Percentiles rank a stretch among this genome's conserved stretches.
phyloP scores from a whole-genome alignment of 1,140 invertebrate species.

The Sinonovacula constricta region DNA sequence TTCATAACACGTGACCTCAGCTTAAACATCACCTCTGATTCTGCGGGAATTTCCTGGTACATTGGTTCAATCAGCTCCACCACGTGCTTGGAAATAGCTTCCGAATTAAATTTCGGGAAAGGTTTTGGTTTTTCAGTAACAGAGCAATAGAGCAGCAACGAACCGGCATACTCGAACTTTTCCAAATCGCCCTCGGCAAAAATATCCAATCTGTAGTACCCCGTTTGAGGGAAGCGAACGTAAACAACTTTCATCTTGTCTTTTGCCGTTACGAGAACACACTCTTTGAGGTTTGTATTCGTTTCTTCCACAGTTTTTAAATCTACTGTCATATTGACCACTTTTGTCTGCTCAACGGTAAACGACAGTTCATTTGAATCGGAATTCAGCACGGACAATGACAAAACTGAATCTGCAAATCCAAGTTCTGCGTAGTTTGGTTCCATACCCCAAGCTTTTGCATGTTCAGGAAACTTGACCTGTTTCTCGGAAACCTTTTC shows the following conservation, averaged over 20 bases:
- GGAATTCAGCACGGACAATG: constrained; percentile 27
- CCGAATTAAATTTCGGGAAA: constrained; percentile 49
- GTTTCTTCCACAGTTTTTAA: constrained; percentile 22
- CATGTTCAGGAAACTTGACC: constrained; percentile 37
- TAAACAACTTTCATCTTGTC: constrained; percentile 13
- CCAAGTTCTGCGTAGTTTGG: constrained; percentile 46
- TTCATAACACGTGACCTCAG: constrained; percentile 17
- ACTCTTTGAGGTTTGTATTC: constrained; percentile 37
- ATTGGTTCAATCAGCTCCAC: constrained; percentile 32
- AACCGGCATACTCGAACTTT: constrained; percentile 45
- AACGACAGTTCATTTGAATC: constrained; percentile 28
- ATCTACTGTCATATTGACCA: constrained; percentile 20
- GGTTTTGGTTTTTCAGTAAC: not conserved
- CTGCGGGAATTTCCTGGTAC: constrained; percentile 35
- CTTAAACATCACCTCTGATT: constrained; percentile 24
- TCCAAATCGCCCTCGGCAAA: constrained; percentile 45
- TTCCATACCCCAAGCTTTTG: constrained; percentile 44
- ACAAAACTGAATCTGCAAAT: constrained; percentile 44
- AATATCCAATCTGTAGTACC: constrained; percentile 42
- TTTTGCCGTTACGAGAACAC: constrained; percentile 26
- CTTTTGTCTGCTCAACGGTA: constrained; percentile 19
- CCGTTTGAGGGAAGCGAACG: constrained; percentile 36
- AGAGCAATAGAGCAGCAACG: constrained; percentile 40
- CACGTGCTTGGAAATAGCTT: constrained; percentile 30
- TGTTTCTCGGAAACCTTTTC: not conserved